Evolutionary conservation across 1,140 invertebrate genomes (phyloP).

Genomic region (Caenorhabditis latens): DNA sequence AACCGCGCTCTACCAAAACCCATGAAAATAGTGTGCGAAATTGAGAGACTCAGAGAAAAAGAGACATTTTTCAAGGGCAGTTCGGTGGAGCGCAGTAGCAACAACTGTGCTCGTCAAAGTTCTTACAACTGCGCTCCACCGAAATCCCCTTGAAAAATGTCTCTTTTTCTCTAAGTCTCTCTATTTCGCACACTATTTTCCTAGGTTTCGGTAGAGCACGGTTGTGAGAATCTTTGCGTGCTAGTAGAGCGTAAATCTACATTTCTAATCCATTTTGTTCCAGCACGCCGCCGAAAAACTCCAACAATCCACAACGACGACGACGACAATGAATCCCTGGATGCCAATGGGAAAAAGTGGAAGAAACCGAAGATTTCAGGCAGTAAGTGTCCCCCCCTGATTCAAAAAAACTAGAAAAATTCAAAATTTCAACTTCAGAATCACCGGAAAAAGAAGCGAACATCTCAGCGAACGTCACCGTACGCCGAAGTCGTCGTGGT

Average conservation of each 20-base stretch:
- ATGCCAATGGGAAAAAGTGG: conserved; percentile 4
- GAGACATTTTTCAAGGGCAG: no score
- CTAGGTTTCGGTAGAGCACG: no score
- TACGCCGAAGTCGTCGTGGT: conserved; percentile 15
- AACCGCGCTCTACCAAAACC: no score
- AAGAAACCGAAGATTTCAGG: conserved; percentile 18
- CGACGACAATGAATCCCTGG: background rate
- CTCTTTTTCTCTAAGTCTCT: no score
- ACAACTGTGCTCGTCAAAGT: no score
- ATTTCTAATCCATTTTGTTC: background rate
- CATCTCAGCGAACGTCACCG: background rate
- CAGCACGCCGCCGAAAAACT: conserved; percentile 35
- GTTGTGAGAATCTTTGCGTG: background rate
- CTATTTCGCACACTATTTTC: no score
- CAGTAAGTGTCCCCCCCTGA: background rate
- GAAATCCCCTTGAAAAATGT: no score
- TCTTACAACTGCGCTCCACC: no score
- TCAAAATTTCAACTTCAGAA: background rate
- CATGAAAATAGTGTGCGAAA: no score
- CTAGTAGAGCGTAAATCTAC: background rate
- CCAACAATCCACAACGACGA: background rate
- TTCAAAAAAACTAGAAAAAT: no score
- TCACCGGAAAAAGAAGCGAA: conserved; percentile 24
- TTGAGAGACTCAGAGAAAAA: no score
- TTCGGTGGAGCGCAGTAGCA: no score